Evolutionary conservation across 2,113 vertebrate species (phyloP), one percentile per base, ranked within the genome.

Genomic region (Natator depressus): DNA sequence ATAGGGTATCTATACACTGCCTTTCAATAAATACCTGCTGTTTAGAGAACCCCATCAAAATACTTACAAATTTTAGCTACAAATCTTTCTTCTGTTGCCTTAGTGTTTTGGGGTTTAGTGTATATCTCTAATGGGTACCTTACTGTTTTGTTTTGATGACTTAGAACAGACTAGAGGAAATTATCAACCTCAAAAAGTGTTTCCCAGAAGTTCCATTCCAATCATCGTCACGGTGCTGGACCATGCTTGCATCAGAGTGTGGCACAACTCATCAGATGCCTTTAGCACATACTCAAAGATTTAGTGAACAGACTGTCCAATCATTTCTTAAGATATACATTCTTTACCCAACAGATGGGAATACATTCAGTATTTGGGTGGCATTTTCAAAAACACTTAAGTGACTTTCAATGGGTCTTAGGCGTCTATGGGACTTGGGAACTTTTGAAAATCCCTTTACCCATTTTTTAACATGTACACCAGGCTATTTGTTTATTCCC

Each of bases 181-280:
- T 62, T 7, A 62, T 31, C 81, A n/a, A 59, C 91, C 96, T 88
- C 69, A 93, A 93, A 59, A 2, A 1, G 50, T 72, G 35, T 17
- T 51, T 94, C 95, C 89, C 87, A 90, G 54, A 80, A 85, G 93
- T 80, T 95, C 86, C 82, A 89, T 82, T 89, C 81, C 91, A 93
- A 17, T 85, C 42, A 11, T 0, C 81, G 46, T 89, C 42, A 31
- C 57, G 85, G 51, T 10, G 4, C n/a, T 59, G 80, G 54, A 46
- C 80, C 90, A 85, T 42, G 82, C 72, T 95, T 89, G 76, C 9
- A 12, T 2, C 47, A 54, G 50, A 84, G 82, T 92, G 59, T 83
- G 47, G 65, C 92, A 80, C 7, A 83, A 17, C 90, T 54, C 85
- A 46, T 54, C 88, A 29, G 8, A 8, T 17, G 55, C 8, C 54